Base-by-base conservation (phyloP, 2,113 vertebrate genomes). In the Spilogale gracilis region DNA sequence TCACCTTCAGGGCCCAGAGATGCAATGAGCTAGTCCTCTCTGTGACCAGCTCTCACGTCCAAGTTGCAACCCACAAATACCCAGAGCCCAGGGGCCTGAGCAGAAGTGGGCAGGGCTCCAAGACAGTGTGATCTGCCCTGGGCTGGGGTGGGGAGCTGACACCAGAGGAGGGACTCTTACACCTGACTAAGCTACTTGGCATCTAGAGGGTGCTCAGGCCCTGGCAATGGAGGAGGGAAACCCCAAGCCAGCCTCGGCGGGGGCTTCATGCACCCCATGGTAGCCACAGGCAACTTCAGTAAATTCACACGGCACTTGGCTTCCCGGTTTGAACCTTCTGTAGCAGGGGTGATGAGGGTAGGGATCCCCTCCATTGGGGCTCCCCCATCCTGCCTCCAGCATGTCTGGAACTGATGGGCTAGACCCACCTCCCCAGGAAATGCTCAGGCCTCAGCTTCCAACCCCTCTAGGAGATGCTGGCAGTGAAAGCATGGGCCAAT, bases 401-500 rank as follows among this genome's bases (percentile, higher is more conserved):
- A 4, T 1, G 13, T 65, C 76, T 52, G 52, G 61, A 83, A 79
- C 69, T 2, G 0, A 32, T 32, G 23, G n/a, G 13, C 65, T n/a
- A 58, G 91, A 83, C 23, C 30, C 58, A 54, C 60, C 45, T 95
- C 56, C 67, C 69, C 32, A 81, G 58, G n/a, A 87, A 79, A 58
- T 14, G 50, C 50, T 95, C 65, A 23, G 58, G 48, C 89, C 69
- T 82, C 60, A 32, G 86, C 69, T 95, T 65, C 76, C 87, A 25
- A 56, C 67, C 32, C 65, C 27, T 32, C 88, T 58, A 30, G 71
- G 93, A 93, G 84, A 80, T 67, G 30, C 23, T 4, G 30, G 86
- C 91, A 21, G 21, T 12, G n/a, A 60, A 52, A 86, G 48, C 60
- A 20, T n/a, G 87, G 60, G 61, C 92, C 89, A 95, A 87, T 96